Percentiles rank a stretch among this genome's conserved stretches.
phyloP scores from a whole-genome alignment of 1,140 invertebrate species.

The Anoplolepis gracilipes region DNA sequence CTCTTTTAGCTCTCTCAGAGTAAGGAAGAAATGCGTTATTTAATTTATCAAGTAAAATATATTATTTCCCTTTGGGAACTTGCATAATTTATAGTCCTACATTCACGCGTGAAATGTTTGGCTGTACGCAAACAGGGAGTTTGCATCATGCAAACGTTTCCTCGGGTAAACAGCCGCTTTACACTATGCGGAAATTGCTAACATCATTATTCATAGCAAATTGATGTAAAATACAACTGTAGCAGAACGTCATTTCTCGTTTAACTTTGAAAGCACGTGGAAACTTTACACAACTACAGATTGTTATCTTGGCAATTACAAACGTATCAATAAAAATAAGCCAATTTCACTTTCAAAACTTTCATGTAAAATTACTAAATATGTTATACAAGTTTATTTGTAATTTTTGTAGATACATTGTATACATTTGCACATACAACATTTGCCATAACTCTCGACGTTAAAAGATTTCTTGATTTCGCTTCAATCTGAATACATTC shows the following conservation, averaged over 20 bases:
- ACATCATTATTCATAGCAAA: constrained; percentile 62
- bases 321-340: constrained; percentile 12
- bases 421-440: not conserved
- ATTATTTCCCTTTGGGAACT: constrained; percentile 51
- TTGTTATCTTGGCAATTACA: constrained; percentile 50
- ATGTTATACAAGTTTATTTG: not conserved
- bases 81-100: constrained; percentile 57
- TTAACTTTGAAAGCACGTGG: constrained; percentile 46
- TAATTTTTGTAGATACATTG: too few relatives aligned
- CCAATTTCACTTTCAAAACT: not conserved
- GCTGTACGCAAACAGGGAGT: constrained; percentile 58
- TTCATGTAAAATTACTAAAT: not conserved
- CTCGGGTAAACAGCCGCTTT: constrained; percentile 60
- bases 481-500: not conserved
- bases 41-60: constrained; percentile 53
- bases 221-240: constrained; percentile 61
- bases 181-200: constrained; percentile 57
- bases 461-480: not conserved
- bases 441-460: too few relatives aligned
- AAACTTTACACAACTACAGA: constrained; percentile 33
- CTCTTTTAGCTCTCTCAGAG: not conserved
- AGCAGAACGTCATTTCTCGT: constrained; percentile 54
- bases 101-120: constrained; percentile 59
- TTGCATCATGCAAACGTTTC: constrained; percentile 61
- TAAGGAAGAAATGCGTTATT: constrained; percentile 16